Base-by-base conservation (phyloP, 53 echinoderm and acorn worm genomes). In the Henricia sp. region DNA sequence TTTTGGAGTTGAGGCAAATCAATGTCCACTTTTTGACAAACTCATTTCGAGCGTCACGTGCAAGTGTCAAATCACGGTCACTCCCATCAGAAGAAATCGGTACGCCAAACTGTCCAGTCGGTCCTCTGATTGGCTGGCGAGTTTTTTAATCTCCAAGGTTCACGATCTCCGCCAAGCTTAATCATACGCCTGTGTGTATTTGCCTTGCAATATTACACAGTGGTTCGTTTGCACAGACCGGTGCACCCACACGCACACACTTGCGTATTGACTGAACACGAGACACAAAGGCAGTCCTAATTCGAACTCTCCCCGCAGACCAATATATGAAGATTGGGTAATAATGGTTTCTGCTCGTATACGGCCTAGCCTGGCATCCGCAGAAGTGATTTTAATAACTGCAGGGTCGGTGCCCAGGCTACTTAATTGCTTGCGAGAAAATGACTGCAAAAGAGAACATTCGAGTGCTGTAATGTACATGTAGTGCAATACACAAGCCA, bases 251-350 rank as follows among this genome's bases (percentile, higher is more conserved):
- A 19, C 44, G n/a, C 24, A 37, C 77, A 44, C 29, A n/a, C n/a
- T n/a, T n/a, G n/a, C n/a, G 42, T 62, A 80, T 80, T 62, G 64
- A 28, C 63, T 46, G n/a, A 80, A 62, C 43, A 57, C 39, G 32
- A 46, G 21, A 20, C 34, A 36, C n/a, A 33, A 17, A 46, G 37
- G 39, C 14, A 46, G 8, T 10, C 67, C 13, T 1, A 30, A 38
- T n/a, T 39, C 39, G 3, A 40, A 37, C 67, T 67, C 67, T 39
- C 39, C 5, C 13, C 14, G 4, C 6, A 34, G 39, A 39, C 77
- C 77, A 77, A 58, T 42, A 77, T 77, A 40, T 39, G 37, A 4
- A 11, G 67, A 67, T 67, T 24, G 46, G 44, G 38, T 23, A 42
- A 70, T 70, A 70, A 44, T 70, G 70, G 70, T 70, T 44, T 70